Evolutionary conservation across 1,140 invertebrate genomes (phyloP), one percentile per base, ranked within the genome.

Genomic region (Charaxes varanes): DNA sequence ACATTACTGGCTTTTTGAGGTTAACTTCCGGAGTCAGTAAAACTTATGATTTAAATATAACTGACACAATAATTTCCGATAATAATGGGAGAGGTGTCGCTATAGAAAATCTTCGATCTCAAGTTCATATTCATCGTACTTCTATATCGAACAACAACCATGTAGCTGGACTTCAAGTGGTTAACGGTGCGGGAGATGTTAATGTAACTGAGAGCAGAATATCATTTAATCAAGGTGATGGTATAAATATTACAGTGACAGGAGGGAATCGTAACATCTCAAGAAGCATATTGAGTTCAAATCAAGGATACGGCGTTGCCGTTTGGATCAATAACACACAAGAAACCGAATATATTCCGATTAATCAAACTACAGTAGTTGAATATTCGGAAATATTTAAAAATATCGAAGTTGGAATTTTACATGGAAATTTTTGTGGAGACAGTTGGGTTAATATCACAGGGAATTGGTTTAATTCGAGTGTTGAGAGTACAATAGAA

Each of bases 1-100:
- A 92, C 49, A 87, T 92, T 16, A 82, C 91, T 5, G 89, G 92
- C 2, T 93, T 92, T 55, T 84, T 97, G 35, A 86, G 92, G 50
- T 66, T 97, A 18, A 90, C 90, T 0, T 92, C 94, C 0, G 92
- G 92, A 6, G 86, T 89, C 13, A 88, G 89, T 79, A 95, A 96
- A 88, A 91, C 90, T 28, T 93, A 92, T 61, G 96, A 98, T 69
- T 85, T 99, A 1, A 94, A 96, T 46, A 87, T 99, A 4, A 93
- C 91, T 0, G 90, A 93, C 49, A 93, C 93, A 8, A 88, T 91
- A 12, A 90, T 99, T 21, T 88, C 90, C 0, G 89, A 94, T 53
- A 99, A 99, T 77, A 93, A 93, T 58, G 97, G 97, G 1, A 91
- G 97, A 76, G 98, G 98, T 14, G 89, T 98, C 27, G 91, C 89